Base-by-base conservation (phyloP, 2,113 vertebrate species). In the Saccopteryx bilineata region DNA sequence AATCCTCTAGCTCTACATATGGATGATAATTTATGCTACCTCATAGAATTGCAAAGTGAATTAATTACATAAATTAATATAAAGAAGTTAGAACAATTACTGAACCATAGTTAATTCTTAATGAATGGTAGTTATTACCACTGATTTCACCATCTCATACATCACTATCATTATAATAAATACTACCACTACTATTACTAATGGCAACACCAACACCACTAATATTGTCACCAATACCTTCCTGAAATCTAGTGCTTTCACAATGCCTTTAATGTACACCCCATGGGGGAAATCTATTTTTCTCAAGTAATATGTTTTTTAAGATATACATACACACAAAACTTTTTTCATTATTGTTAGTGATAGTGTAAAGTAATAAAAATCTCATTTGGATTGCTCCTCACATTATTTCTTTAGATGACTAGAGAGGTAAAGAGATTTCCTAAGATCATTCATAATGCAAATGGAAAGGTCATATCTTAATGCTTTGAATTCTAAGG, bases 401-500 rank as follows among this genome's bases (percentile, higher is more conserved):
- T 81, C 12, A 86, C 1, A 71, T 85, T 63, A 92, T 82, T 96
- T 94, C 10, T 46, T 60, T 78, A 76, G 31, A 60, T 60, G 71
- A 63, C 9, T 54, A 76, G 72, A 58, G 33, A 54, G 39, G 39
- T 61, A 69, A 71, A 78, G 48, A 58, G 23, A 87, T 90, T 86
- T 65, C 33, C 48, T 23, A 82, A 86, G 26, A 65, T 94, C 39
- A 78, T 23, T 66, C 33, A 46, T 60, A 75, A 91, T 90, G 18
- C 39, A 87, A 46, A 87, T 24, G 5, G 11, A 87, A 90, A 60
- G 69, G 8, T 58, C 66, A 33, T 48, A 76, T 87, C 65, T 66
- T 54, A 71, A 76, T 86, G 6, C 24, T 9, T 28, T 39, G 2
- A 68, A 76, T 56, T 52, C 14, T 56, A 19, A 21, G 6, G 8